Percentiles rank a stretch among this genome's conserved stretches.
These are phyloP conservation scores for Sebastes itinus DNA, from an alignment of 2,797 vertebrate species.

Conservation along the genomic window DNA sequence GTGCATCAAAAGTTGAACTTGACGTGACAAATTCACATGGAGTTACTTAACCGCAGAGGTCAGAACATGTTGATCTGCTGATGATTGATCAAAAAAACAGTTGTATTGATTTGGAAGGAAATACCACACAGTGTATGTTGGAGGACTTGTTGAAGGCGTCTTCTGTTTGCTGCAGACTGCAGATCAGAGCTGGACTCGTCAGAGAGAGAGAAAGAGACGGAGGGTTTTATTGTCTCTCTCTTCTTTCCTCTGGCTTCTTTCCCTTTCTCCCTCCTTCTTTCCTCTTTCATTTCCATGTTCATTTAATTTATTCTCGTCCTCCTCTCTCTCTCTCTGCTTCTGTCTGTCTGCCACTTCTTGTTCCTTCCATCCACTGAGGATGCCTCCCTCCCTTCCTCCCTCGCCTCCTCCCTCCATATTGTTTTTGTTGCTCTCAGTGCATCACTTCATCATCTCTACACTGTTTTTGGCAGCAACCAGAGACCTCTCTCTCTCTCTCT, in stretches of 20 bases:
- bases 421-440: conserved; percentile 59
- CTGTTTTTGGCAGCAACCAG: conserved; percentile 48
- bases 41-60: too few species aligned
- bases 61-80: too few species aligned
- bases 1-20: not conserved
- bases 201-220: too few species aligned
- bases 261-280: not conserved
- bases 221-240: not conserved
- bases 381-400: not conserved
- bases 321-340: not conserved
- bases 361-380: conserved; percentile 34
- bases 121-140: too few species aligned
- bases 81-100: too few species aligned
- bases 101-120: too few species aligned
- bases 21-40: too few species aligned
- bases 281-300: conserved; percentile 15
- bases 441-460: conserved; percentile 53
- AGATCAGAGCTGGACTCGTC: too few species aligned
- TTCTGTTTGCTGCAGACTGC: too few species aligned
- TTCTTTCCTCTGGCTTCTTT: not conserved
- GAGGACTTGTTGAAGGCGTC: too few species aligned
- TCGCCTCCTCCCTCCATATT: conserved; percentile 32
- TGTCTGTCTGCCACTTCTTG: conserved; percentile 34
- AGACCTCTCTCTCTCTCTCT: not conserved
- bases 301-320: conserved; percentile 32